Evolutionary conservation across 2,113 vertebrate species (phyloP).

Genomic region (Barnardius zonarius): DNA sequence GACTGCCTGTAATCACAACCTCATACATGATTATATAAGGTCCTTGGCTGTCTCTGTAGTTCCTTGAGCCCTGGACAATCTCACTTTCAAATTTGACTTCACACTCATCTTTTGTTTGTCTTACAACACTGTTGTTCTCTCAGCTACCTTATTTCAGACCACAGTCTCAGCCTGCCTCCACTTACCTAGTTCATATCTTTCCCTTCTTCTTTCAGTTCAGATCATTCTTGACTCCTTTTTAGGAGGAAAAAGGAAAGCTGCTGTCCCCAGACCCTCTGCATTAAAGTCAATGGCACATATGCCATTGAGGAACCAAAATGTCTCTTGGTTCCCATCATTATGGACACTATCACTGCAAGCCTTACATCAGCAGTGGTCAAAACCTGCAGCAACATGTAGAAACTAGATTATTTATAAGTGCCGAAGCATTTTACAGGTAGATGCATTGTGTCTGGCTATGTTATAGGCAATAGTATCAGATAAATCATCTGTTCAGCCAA

Average conservation of each 20-base stretch:
- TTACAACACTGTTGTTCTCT: background rate
- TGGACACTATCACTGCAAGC: background rate
- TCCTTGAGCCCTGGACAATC: background rate
- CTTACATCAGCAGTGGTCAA: background rate
- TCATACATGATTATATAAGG: background rate
- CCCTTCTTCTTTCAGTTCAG: background rate
- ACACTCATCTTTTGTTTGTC: background rate
- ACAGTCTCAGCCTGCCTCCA: background rate
- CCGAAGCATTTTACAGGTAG: background rate
- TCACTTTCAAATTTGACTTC: background rate
- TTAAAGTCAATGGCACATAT: background rate
- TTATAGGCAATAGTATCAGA: background rate
- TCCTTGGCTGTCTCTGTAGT: background rate
- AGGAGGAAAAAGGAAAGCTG: background rate
- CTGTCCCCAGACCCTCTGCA: background rate
- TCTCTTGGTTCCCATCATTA: background rate
- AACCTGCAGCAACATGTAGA: background rate
- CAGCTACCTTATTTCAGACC: background rate
- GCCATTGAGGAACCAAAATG: background rate
- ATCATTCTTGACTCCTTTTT: background rate
- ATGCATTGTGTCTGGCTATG: background rate
- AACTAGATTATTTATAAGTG: background rate
- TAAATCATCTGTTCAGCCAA: background rate
- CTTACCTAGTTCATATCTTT: background rate
- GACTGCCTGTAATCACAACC: background rate